These are phyloP conservation scores for Pteropus alecto DNA, from an alignment of 2,113 vertebrate species.

Conservation along the genomic window DNA sequence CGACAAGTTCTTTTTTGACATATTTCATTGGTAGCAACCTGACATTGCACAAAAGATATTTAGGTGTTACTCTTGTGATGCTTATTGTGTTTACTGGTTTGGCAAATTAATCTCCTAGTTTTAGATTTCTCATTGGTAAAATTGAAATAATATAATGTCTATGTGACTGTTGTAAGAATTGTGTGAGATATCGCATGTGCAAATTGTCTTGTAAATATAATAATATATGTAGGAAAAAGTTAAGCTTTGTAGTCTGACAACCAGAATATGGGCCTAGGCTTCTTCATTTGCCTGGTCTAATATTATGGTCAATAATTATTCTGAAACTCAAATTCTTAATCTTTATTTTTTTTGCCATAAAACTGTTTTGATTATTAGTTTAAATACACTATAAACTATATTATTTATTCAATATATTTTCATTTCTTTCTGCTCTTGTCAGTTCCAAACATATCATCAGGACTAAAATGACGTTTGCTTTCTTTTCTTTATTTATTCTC, in stretches of 20 bases:
- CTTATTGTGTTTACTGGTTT: not conserved
- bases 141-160: not conserved
- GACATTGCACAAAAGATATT: not conserved
- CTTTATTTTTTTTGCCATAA: not conserved
- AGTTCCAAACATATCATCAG: not conserved
- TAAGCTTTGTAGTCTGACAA: not conserved
- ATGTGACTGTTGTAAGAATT: not conserved
- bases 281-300: not conserved
- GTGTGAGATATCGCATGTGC: not conserved
- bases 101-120: not conserved
- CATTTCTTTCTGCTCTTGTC: not conserved
- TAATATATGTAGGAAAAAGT: too few species aligned
- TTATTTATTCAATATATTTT: not conserved
- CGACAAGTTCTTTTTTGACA: not conserved
- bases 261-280: not conserved
- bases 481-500: not conserved
- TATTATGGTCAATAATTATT: not conserved
- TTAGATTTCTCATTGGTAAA: not conserved
- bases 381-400: not conserved
- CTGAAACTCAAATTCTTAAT: not conserved
- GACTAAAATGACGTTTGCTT: not conserved
- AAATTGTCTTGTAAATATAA: not conserved
- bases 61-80: not conserved
- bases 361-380: not conserved
- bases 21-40: not conserved